Percentiles rank a stretch among this genome's conserved stretches.
Evolutionary conservation across 2,113 vertebrate species (phyloP).

Genomic region (Apistogramma diplotaenia): DNA sequence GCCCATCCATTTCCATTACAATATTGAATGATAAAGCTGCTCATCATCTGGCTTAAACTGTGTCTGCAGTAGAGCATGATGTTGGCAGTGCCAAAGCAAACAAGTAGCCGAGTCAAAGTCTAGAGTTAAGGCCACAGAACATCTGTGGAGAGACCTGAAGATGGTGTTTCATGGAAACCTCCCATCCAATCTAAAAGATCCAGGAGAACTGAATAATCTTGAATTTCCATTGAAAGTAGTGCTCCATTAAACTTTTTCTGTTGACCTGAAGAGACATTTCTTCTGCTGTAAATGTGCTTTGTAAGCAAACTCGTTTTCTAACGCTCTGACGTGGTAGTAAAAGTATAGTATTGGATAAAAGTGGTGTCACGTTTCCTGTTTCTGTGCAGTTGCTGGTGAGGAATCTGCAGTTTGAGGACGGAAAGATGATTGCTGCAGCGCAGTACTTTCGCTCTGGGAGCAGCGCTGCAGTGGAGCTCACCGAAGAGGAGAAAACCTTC

Average conservation of each 20-base stretch:
- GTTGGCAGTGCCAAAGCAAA: no score
- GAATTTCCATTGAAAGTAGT: neutral
- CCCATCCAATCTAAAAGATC: neutral
- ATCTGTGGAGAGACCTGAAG: neutral
- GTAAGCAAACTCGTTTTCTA: neutral
- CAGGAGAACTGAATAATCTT: neutral
- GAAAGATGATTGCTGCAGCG: conserved; percentile 84
- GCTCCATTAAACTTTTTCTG: neutral
- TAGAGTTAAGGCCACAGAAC: no score
- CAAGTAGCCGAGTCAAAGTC: no score
- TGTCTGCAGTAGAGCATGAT: neutral
- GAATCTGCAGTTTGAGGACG: conserved; percentile 85
- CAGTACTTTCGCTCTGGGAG: conserved; percentile 78
- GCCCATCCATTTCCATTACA: no score
- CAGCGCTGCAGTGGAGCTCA: conserved; percentile 78
- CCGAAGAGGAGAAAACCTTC: conserved; percentile 76
- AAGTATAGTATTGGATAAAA: neutral
- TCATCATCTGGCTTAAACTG: no score
- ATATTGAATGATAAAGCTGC: no score
- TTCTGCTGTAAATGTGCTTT: neutral
- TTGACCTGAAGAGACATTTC: neutral
- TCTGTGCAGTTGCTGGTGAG: conserved; percentile 81
- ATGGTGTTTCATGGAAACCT: neutral
- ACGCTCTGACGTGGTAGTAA: neutral
- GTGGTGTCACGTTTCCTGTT: neutral